phyloP scores from a whole-genome alignment of 2,888 invertebrate species.

The Nasonovia ribisnigri region DNA sequence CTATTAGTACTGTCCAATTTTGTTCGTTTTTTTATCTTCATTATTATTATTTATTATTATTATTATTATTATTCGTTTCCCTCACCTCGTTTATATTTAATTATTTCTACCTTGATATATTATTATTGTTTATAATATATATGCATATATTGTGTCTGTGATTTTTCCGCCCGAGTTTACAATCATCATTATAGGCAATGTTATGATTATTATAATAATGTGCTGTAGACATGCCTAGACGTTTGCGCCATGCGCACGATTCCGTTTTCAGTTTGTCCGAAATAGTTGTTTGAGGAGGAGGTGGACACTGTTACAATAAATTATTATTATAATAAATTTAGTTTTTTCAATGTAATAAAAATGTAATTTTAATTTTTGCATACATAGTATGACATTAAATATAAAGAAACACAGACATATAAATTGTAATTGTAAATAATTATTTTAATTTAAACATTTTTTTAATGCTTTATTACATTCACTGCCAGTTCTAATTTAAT shows the following conservation, averaged over 20 bases:
- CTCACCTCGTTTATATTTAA: conserved; percentile 1
- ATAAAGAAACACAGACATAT: neutral
- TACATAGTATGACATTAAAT: neutral
- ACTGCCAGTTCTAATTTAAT: conserved; percentile 30
- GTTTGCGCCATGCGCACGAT: neutral
- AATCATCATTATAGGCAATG: neutral
- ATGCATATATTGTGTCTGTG: conserved; percentile 31
- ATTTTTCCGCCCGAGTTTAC: conserved; percentile 11
- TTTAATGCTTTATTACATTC: conserved; percentile 25
- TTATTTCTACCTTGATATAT: neutral
- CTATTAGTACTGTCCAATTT: conserved; percentile 46
- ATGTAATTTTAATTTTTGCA: neutral
- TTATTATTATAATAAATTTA: neutral
- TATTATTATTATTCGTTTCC: conserved; percentile 13
- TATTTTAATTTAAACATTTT: conserved; percentile 19
- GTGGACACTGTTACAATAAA: neutral
- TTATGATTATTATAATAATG: neutral
- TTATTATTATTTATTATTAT: conserved; percentile 21
- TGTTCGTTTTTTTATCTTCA: neutral
- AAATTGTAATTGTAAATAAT: neutral
- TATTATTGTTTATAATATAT: conserved; percentile 4
- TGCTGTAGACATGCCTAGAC: neutral
- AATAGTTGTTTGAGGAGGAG: neutral
- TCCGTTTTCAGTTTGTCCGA: neutral
- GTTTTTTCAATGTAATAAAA: neutral